Percentiles rank a stretch among this genome's conserved stretches.
These are phyloP conservation scores for Melierax canorus DNA, from an alignment of 2,113 vertebrate genomes.

Conservation along the genomic window DNA sequence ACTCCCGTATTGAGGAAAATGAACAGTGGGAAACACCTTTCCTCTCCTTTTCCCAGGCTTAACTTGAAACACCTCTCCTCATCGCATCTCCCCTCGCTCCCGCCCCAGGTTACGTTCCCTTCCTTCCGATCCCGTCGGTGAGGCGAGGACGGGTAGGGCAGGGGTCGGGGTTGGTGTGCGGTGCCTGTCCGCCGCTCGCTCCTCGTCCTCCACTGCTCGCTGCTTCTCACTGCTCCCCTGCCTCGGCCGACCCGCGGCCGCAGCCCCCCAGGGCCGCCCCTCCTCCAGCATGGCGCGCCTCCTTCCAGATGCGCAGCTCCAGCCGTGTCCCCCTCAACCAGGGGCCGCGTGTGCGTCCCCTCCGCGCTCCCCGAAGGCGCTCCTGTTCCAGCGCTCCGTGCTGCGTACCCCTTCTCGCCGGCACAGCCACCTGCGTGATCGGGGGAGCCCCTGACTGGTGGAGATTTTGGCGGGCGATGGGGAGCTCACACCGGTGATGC, in stretches of 20 bases:
- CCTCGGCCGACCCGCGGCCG: background rate
- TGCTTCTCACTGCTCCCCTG: too few relatives aligned
- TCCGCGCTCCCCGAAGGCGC: background rate
- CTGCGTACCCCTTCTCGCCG: too few relatives aligned
- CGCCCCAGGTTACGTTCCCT: background rate
- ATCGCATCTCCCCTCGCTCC: background rate
- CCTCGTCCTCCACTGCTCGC: fast-evolving
- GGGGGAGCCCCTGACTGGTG: fast-evolving
- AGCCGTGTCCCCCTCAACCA: background rate
- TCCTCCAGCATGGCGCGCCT: background rate
- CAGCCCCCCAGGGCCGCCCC: too few relatives aligned
- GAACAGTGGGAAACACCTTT: background rate
- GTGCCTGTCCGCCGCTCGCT: fast-evolving
- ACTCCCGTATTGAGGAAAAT: background rate
- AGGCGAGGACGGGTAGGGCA: fast-evolving
- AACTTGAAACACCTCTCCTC: background rate
- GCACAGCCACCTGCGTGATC: too few relatives aligned
- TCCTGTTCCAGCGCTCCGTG: background rate
- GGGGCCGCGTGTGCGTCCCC: fast-evolving
- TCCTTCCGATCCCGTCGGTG: fast-evolving
- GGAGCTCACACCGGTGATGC: background rate
- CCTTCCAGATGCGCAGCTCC: background rate
- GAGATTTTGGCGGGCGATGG: background rate
- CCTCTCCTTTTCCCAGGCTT: background rate
- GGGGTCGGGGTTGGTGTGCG: fast-evolving